Evolutionary conservation across 2,888 invertebrate species (phyloP).

Genomic region (Oxystoma pomonae): DNA sequence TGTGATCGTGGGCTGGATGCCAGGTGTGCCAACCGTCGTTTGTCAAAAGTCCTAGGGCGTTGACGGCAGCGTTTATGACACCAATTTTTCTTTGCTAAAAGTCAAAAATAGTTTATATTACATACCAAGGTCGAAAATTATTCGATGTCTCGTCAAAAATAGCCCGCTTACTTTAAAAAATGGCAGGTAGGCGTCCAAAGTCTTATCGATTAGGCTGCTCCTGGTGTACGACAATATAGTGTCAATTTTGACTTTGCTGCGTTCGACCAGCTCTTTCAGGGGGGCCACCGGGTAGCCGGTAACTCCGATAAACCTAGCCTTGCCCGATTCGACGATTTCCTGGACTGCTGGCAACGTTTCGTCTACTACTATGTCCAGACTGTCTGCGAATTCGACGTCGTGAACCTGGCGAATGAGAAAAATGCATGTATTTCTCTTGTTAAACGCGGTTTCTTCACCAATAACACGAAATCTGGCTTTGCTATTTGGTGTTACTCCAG

Average conservation of each 20-base stretch:
- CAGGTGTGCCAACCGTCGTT: slow-evolving; percentile 70
- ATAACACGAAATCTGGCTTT: no score
- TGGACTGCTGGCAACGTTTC: slow-evolving; percentile 84
- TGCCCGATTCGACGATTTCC: slow-evolving; percentile 66
- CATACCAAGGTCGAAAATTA: no score
- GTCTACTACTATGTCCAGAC: slow-evolving; percentile 67
- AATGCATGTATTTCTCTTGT: no score
- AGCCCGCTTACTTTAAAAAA: slow-evolving; percentile 73
- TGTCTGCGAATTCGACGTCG: slow-evolving; percentile 83
- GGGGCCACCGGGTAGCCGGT: slow-evolving; percentile 80
- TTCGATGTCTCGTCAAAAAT: no score
- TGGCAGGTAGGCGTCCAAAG: slow-evolving; percentile 67
- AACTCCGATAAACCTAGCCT: slow-evolving; percentile 76
- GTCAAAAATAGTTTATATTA: no score
- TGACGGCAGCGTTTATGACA: slow-evolving; percentile 78
- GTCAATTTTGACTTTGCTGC: slow-evolving; percentile 57
- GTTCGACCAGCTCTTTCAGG: slow-evolving; percentile 70
- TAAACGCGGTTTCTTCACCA: no score
- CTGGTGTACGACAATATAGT: slow-evolving; percentile 75
- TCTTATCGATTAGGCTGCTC: slow-evolving; percentile 74
- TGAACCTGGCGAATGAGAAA: slow-evolving; percentile 82
- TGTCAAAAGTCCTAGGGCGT: slow-evolving; percentile 79
- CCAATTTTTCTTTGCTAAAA: slow-evolving; percentile 66
- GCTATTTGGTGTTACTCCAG: no score
- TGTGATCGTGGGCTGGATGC: slow-evolving; percentile 71